Evolutionary conservation across 2,797 vertebrate genomes (phyloP).

Genomic region (Martes flavigula): DNA sequence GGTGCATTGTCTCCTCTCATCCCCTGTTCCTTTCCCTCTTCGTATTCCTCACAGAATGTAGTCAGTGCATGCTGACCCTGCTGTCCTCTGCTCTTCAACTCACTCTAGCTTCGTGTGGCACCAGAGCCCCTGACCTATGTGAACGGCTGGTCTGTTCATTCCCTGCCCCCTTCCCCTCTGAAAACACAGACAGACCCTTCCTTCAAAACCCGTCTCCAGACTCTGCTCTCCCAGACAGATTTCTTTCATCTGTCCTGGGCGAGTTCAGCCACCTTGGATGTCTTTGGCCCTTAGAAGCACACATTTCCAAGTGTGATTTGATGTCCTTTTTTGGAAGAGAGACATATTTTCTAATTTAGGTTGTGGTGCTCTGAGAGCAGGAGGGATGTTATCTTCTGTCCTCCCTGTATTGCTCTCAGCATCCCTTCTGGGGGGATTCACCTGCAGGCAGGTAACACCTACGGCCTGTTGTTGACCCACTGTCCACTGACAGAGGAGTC

Average conservation of each 20-base stretch:
- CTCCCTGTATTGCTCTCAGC: no score
- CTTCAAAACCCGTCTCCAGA: neutral
- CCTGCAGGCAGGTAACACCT: neutral
- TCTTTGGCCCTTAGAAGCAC: neutral
- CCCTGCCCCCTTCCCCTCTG: neutral
- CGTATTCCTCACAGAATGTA: neutral
- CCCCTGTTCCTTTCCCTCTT: neutral
- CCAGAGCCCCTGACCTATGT: neutral
- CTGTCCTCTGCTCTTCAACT: neutral
- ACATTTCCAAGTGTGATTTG: neutral
- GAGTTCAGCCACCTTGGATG: neutral
- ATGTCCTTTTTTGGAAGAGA: neutral
- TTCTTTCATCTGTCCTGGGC: neutral
- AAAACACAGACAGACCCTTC: neutral
- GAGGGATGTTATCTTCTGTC: neutral
- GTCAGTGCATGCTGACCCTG: fast-evolving
- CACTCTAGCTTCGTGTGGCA: neutral
- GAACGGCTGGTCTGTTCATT: no score
- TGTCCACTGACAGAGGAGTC: neutral
- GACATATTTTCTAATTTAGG: neutral
- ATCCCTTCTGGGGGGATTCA: neutral
- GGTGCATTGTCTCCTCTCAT: neutral
- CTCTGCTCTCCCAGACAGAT: neutral
- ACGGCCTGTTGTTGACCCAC: neutral
- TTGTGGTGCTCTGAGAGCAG: neutral